These are phyloP conservation scores for Argentina silus DNA, from an alignment of 2,797 vertebrate species.

Conservation along the genomic window DNA sequence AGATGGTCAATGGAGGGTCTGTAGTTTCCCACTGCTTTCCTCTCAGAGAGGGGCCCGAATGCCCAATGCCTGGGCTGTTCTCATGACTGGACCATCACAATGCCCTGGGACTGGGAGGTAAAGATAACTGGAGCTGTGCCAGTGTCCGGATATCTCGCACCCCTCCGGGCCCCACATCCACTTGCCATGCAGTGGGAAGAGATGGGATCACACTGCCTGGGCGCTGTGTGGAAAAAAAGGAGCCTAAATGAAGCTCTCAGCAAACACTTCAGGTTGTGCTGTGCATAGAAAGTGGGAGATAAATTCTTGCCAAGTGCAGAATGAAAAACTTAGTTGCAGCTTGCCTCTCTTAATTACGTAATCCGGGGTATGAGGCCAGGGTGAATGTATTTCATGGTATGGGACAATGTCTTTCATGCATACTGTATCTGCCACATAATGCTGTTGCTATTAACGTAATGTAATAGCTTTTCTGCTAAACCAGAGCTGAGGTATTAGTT, in stretches of 20 bases:
- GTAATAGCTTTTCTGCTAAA: no score
- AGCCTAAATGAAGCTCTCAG: constrained; percentile 59
- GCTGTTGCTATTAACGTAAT: no score
- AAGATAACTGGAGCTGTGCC: constrained; percentile 73
- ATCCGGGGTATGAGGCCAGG: constrained; percentile 27
- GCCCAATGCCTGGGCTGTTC: constrained; percentile 38
- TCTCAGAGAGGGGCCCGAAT: constrained; percentile 38
- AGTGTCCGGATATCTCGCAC: constrained; percentile 72
- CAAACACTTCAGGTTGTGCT: constrained; percentile 70
- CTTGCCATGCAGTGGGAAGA: constrained; percentile 77
- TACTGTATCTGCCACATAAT: not conserved
- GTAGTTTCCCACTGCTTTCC: constrained; percentile 64
- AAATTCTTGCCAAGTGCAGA: constrained; percentile 59
- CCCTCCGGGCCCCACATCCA: constrained; percentile 60
- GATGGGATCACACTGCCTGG: constrained; percentile 62
- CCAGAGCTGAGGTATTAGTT: no score
- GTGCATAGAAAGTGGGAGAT: constrained; percentile 69
- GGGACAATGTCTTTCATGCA: constrained; percentile 27
- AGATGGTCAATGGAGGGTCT: constrained; percentile 33
- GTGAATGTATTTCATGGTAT: constrained; percentile 44
- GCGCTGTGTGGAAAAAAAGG: constrained; percentile 53
- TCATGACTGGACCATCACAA: constrained; percentile 72
- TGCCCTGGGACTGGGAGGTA: constrained; percentile 64
- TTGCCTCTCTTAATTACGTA: constrained; percentile 45
- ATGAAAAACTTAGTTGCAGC: constrained; percentile 55